Evolutionary conservation across 1,140 invertebrate genomes (phyloP), one percentile per base, ranked within the genome.

Genomic region (Papilio helenus): DNA sequence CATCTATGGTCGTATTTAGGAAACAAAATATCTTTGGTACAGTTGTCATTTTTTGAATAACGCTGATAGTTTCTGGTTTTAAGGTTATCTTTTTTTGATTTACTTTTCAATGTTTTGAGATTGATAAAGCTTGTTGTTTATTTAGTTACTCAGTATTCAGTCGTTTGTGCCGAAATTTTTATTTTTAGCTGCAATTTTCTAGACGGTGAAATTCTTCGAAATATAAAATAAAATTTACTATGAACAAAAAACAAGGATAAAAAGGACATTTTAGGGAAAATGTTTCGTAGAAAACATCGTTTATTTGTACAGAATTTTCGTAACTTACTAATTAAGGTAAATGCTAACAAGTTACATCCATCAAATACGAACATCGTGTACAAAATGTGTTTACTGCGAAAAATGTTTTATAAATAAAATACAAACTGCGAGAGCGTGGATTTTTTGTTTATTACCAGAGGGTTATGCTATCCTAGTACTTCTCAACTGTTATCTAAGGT

Each of bases 271-370:
- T 51, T 3, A 51, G 51, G 51, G 8, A 55, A 55, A 55, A 55
- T 55, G 51, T 55, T 55, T 55, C 7, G 51, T 55, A n/a, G n/a
- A 55, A 55, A 55, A 55, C 51, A 55, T 55, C 51, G 51, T 20
- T 55, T 55, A n/a, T 55, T 55, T 55, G 18, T n/a, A 55, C 51
- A 55, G n/a, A n/a, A 55, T 55, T 55, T 55, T 55, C 7, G 5
- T 55, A 55, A 3, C 18, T 20, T 55, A 20, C n/a, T 55, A 55
- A 55, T 55, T 55, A 55, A 55, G 51, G 51, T 20, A 9, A n/a
- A 55, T 0, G 51, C n/a, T 55, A 55, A 55, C 51, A 55, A n/a
- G 51, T 18, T 20, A 55, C 51, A 55, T 55, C 18, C 3, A 55
- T 55, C 5, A 55, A 8, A 55, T 20, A 55, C 18, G 18, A n/a